Conservation (phyloP, 1,140 invertebrate genomes). For the Drosophila azteca region DNA sequence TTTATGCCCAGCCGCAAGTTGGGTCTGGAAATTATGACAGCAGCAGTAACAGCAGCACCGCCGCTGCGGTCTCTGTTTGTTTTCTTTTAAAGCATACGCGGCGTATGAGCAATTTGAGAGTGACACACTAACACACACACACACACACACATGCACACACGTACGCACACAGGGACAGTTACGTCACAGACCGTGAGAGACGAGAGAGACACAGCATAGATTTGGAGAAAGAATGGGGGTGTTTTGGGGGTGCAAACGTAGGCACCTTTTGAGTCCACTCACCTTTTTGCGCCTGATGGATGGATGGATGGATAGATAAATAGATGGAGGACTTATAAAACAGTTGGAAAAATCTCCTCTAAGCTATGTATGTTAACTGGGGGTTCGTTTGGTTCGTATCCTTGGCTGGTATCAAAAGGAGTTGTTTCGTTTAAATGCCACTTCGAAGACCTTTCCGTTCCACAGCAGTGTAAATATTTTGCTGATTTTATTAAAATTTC, state of each 20-base stretch:
- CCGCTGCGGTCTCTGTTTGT: slow-evolving; percentile 47
- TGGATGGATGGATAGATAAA: slow-evolving; percentile 5
- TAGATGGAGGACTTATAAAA: slow-evolving; percentile 10
- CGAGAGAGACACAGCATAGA: slow-evolving; percentile 8
- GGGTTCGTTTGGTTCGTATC: slow-evolving; percentile 18
- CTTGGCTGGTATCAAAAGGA: slow-evolving; percentile 44
- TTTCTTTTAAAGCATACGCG: slow-evolving; percentile 55
- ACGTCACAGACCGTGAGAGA: slow-evolving; percentile 53
- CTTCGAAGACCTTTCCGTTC: slow-evolving; percentile 3
- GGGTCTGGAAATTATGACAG: slow-evolving; percentile 30
- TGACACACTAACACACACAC: slow-evolving; percentile 22
- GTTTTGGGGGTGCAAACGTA: slow-evolving; percentile 2
- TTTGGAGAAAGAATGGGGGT: neutral
- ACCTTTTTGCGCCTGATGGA: slow-evolving; percentile 61
- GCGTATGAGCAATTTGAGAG: slow-evolving; percentile 71
- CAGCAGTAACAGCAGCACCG: neutral
- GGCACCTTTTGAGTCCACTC: slow-evolving; percentile 62
- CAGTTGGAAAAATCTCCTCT: slow-evolving; percentile 22
- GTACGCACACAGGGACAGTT: slow-evolving; percentile 33
- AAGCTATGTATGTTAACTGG: slow-evolving; percentile 9
- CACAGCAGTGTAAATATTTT: slow-evolving; percentile 37
- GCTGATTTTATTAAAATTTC: slow-evolving; percentile 22
- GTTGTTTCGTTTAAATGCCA: slow-evolving; percentile 53
- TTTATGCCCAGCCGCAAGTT: neutral
- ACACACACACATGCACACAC: slow-evolving; percentile 4